Base-by-base conservation (phyloP, 2,888 invertebrate genomes). In the Stegophylla sp. region DNA sequence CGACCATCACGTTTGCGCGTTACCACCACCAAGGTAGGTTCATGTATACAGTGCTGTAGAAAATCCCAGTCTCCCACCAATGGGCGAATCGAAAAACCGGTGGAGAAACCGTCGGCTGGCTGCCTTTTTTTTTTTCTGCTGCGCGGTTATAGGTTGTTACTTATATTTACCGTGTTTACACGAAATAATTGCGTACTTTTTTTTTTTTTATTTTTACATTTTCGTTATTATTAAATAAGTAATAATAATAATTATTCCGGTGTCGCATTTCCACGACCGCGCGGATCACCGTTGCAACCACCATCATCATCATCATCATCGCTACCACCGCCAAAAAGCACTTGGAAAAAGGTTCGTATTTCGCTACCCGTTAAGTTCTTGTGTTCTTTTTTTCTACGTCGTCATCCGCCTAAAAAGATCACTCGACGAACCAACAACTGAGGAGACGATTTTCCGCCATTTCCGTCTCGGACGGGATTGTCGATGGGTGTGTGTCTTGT, bases 401-500 rank as follows among this genome's bases (percentile, higher is more conserved):
- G 41, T 23, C 15, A 4, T 9, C 15, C 41, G 43, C 61, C 41
- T 7, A 34, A 7, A 34, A 7, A 34, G 7, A 7, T n/a, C 17
- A 51, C 51, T 43, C n/a, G 34, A 20, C 59, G 20, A 3, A 23
- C 26, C 12, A 7, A 34, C 26, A 12, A 34, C n/a, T 28, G 41
- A 13, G 10, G 15, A 17, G 26, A 26, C 20, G 20, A 23, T 2
- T 15, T 3, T 7, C 4, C 26, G 41, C 10, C 45, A 63, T 20
- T 10, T 17, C 20, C 34, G 56, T 20, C 41, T 23, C 73, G 74
- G 56, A 73, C 74, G 64, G 74, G 74, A 77, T 83, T 83, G 83
- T 82, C 83, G 84, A 84, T 84, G 84, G 82, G 82, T 84, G 84
- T 83, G 84, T 74, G 82, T 84, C 83, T 84, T 12, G 79, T 69